Base-by-base conservation (phyloP, 2,888 invertebrate genomes). In the Lumbricus terrestris region DNA sequence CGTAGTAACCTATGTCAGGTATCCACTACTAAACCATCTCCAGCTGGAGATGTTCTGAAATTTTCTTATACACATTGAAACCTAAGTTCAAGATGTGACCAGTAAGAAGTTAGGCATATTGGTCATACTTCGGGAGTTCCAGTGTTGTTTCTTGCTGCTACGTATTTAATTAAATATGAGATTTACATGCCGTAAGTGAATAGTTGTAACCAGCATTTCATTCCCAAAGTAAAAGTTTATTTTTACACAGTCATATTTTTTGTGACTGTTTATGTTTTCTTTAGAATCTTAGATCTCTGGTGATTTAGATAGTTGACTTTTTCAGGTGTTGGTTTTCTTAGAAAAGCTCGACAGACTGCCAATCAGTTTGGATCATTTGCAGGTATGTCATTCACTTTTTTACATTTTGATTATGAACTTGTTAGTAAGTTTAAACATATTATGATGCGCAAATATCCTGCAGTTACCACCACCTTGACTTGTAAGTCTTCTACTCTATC, bases 341-440 rank as follows among this genome's bases (percentile, higher is more conserved):
- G 85, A 85, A 37, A 85, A 85, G 35, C 85, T 85, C n/a, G 85
- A 85, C 37, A 85, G 37, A 33, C 37, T 85, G 33, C 85, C 35
- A 2, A 37, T 85, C 85, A 85, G 85, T 35, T 85, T 85, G 16
- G 85, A 85, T 85, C 85, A 35, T 85, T 85, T 85, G 23, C 85
- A 85, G 23, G 85, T 85, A 85, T 1, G 85, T 23, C 34, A 6
- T 85, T 34, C 20, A 85, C 23, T 16, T 35, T 85, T 20, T 85
- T 34, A 85, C 29, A 4, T 35, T 85, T 18, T 35, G 20, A 83
- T 33, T 23, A 85, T 23, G 85, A 20, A 35, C n/a, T 13, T 69
- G 69, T n/a, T 69, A 69, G 29, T 1, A 69, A n/a, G 29, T 11
- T 13, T 11, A 54, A 29, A 29, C 11, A 54, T 23, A 54, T 29